Base-by-base conservation (phyloP, 2,888 invertebrate species). In the Pseudanteris insignis region DNA sequence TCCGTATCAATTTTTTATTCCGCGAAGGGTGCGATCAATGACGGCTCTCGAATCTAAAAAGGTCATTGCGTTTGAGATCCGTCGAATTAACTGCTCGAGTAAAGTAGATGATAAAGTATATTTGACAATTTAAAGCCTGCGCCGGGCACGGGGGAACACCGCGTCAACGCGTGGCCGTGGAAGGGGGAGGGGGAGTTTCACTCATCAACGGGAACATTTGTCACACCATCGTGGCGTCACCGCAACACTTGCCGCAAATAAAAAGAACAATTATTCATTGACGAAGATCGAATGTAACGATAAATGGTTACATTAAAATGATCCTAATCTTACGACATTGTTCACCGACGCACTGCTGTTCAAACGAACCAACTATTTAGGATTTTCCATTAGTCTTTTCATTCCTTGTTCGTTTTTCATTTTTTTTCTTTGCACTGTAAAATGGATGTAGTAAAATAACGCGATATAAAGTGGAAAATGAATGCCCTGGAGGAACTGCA, bases 51-150 rank as follows among this genome's bases (percentile, higher is more conserved):
- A 62, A 62, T 44, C 43, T 43, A 48, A 54, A 58, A 46, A 43
- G 48, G 33, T 32, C 41, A 34, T 57, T 53, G 48, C 24, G 36
- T 48, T 48, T 36, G 63, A 55, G 51, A 55, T 47, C 48, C 44
- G 21, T 10, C 28, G 43, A 51, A 44, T 62, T 46, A 63, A 47
- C 48, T 50, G 46, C 18, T 29, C 48, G 28, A 53, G 24, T 44
- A 50, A 34, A 44, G 38, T 44, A 29, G 50, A 44, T 37, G 48
- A 38, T 50, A 53, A 60, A 43, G 18, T 47, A 37, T 41, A 60
- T 47, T 47, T 51, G 47, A 41, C 51, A 50, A 53, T 62, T 57
- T 47, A 57, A 55, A 50, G 21, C n/a, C n/a, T n/a, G n/a, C n/a
- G n/a, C n/a, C n/a, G 55, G 61, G 24, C 43, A 15, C 14, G 18